Conservation (phyloP, 1,140 invertebrate species). For the Drosophila nasuta region DNA sequence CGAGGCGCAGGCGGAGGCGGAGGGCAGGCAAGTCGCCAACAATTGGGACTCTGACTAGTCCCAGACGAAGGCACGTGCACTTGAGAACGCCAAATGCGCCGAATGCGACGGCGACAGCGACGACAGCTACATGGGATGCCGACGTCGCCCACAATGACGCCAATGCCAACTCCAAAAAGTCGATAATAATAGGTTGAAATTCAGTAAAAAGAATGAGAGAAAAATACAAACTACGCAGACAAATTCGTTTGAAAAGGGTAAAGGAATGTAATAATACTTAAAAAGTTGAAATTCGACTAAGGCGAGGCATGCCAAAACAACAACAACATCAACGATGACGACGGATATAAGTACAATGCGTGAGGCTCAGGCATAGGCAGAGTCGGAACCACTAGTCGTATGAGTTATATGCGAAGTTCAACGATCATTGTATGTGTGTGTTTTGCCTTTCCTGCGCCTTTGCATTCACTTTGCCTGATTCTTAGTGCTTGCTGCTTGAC, state of each 20-base stretch:
- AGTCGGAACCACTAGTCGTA: conserved; percentile 64
- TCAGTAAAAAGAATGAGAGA: conserved; percentile 34
- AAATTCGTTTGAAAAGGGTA: conserved; percentile 82
- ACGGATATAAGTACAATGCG: conserved; percentile 16
- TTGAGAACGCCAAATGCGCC: conserved; percentile 54
- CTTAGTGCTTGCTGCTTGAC: conserved; percentile 74
- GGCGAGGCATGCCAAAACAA: conserved; percentile 32
- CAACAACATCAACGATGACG: conserved; percentile 22
- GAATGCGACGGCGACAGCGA: conserved; percentile 40
- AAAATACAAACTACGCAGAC: conserved; percentile 69
- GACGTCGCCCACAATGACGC: conserved; percentile 33
- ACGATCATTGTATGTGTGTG: conserved; percentile 48
- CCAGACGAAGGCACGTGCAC: conserved; percentile 72
- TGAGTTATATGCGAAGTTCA: conserved; percentile 76
- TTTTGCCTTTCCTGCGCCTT: conserved; percentile 7
- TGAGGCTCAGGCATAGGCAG: conserved; percentile 16
- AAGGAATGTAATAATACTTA: conserved; percentile 83
- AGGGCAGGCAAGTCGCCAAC: conserved; percentile 34
- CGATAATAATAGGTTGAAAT: conserved; percentile 76
- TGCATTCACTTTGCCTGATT: conserved; percentile 55
- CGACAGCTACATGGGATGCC: conserved; percentile 32
- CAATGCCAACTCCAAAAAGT: conserved; percentile 70
- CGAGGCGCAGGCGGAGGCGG: neutral
- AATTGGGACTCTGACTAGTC: conserved; percentile 34
- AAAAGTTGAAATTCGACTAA: conserved; percentile 79